phyloP scores from a whole-genome alignment of 2,113 vertebrate genomes.

The Aepyceros melampus region DNA sequence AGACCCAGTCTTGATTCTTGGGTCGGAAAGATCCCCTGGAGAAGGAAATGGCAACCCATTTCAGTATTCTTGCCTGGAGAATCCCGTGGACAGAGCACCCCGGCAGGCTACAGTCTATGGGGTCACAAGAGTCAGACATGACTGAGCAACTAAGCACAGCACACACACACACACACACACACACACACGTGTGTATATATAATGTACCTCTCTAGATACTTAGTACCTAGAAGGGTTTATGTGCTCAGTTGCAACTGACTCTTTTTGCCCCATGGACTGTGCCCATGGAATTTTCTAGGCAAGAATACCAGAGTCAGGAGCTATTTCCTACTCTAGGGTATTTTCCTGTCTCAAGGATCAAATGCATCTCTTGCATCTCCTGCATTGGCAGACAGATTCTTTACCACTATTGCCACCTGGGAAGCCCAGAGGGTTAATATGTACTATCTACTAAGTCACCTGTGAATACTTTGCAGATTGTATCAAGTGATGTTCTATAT shows the following conservation, averaged over 20 bases:
- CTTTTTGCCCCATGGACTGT: neutral
- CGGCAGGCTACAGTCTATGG: neutral
- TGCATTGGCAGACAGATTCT: neutral
- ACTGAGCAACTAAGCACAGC: neutral
- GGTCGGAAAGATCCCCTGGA: neutral
- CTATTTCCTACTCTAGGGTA: neutral
- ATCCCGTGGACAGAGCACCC: neutral
- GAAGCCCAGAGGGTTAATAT: neutral
- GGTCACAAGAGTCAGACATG: neutral
- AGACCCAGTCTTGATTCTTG: neutral
- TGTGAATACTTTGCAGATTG: neutral
- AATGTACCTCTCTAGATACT: neutral
- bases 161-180: neutral
- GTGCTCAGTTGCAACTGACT: neutral
- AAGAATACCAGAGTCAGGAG: neutral
- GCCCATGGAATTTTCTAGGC: neutral
- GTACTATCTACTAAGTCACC: neutral
- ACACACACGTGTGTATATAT: fast-evolving
- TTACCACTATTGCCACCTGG: neutral
- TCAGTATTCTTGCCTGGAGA: neutral
- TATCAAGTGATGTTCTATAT: neutral
- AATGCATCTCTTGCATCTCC: neutral
- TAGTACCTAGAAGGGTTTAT: neutral
- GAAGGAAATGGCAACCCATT: neutral
- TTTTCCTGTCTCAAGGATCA: neutral